These are phyloP conservation scores for Yponomeuta evonymella DNA, from an alignment of 2,888 invertebrate genomes.

Conservation along the genomic window DNA sequence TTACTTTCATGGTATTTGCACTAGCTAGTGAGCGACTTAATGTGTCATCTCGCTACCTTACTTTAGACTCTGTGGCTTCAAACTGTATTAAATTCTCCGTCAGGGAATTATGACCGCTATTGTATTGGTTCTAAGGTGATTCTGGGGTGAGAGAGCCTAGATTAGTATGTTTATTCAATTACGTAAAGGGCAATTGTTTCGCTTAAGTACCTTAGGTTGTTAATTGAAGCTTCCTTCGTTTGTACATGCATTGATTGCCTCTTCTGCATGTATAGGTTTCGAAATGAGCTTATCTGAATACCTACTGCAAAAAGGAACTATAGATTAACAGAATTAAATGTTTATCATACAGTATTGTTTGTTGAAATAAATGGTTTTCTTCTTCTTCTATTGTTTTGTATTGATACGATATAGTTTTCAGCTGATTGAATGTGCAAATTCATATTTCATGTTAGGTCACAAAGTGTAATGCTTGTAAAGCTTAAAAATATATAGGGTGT, in stretches of 20 bases:
- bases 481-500: no score
- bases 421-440: no score
- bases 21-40: neutral
- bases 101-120: neutral
- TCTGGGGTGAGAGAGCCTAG: neutral
- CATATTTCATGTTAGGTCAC: no score
- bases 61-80: conserved; percentile 21
- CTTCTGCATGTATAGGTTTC: neutral
- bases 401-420: no score
- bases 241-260: neutral
- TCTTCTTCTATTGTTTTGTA: no score
- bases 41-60: neutral
- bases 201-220: conserved; percentile 10
- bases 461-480: no score
- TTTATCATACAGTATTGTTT: no score
- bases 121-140: neutral
- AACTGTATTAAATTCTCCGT: conserved; percentile 11
- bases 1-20: neutral
- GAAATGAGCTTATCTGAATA: neutral
- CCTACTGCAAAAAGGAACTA: no score
- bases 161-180: conserved; percentile 15
- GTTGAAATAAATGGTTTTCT: no score
- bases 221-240: neutral
- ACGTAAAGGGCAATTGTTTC: conserved; percentile 8
- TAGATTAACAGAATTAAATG: no score